Evolutionary conservation across 2,888 invertebrate species (phyloP).

Genomic region (Ceraclea dissimilis): DNA sequence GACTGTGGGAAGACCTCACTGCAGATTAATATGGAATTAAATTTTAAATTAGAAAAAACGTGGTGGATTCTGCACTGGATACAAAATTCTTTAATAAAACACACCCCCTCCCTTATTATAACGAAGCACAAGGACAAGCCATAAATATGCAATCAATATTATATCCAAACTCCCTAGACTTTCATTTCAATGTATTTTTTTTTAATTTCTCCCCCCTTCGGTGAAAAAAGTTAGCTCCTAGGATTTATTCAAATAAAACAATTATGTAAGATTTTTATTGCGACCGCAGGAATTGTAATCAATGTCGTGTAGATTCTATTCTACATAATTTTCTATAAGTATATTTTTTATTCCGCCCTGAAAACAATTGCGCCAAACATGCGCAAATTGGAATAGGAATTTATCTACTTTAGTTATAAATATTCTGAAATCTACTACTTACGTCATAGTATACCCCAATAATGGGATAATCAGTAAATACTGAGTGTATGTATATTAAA

Average conservation of each 20-base stretch:
- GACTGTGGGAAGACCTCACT: too few species aligned
- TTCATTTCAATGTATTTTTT: slow-evolving; percentile 2
- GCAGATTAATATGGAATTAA: too few species aligned
- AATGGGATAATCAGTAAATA: too few species aligned
- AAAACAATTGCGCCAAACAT: too few species aligned
- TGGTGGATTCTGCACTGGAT: not conserved
- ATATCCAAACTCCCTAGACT: not conserved
- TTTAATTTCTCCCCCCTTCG: slow-evolving; percentile 22
- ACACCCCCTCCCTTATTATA: not conserved
- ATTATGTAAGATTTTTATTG: slow-evolving; percentile 27
- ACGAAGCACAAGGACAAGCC: slow-evolving; percentile 11
- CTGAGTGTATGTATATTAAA: too few species aligned
- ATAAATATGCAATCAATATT: slow-evolving; percentile 26
- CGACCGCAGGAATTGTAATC: slow-evolving; percentile 6
- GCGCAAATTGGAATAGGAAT: too few species aligned
- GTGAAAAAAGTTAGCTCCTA: slow-evolving; percentile 18
- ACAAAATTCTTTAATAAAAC: not conserved
- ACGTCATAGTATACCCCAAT: too few species aligned
- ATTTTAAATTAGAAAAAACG: too few species aligned
- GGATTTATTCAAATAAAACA: slow-evolving; percentile 27
- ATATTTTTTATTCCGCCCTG: not conserved
- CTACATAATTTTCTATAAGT: too few species aligned
- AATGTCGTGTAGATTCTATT: too few species aligned
- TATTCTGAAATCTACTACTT: too few species aligned
- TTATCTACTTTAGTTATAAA: too few species aligned